Base-by-base conservation (phyloP, 2,113 vertebrate genomes). In the Zeus faber region DNA sequence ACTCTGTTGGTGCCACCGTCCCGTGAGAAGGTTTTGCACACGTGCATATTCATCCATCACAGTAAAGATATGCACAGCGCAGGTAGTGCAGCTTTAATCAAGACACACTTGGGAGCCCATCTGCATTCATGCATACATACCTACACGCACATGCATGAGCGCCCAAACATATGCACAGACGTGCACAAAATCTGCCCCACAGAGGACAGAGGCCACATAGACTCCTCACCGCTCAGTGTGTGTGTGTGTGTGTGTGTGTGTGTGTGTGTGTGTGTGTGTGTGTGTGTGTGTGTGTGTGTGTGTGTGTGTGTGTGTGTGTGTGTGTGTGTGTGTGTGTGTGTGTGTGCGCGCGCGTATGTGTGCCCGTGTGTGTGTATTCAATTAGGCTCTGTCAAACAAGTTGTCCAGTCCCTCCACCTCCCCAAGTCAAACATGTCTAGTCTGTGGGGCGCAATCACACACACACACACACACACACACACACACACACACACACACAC, bases 401-500 rank as follows among this genome's bases (percentile, higher is more conserved):
- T 14, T n/a, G 21, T 7, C 50, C n/a, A n/a, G n/a, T n/a, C n/a
- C n/a, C n/a, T n/a, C n/a, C n/a, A n/a, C n/a, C n/a, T n/a, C 35
- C 33, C 14, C 14, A 37, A 53, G 35, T 53, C 50, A 39, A 53
- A 20, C 50, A 24, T 41, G 13, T 26, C 20, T 39, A 7, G 50
- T 14, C 33, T 39, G 39, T 16, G 40, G 50, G 21, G 50, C 20
- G 33, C 49, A 21, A 40, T 53, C 22, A 17, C 33, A 37, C 33
- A 37, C 33, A 2, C 33, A n/a, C 33, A 37, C 31, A 33, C 31
- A 33, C 31, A 37, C n/a, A 26, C 3, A 5, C 20, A 23, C 49
- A 35, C 49, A 52, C 49, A 52, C 29, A 31, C 49, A 40, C 24
- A 44, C 39, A 46, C 17, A 48, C 33, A 37, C 20, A 47, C 23